These are phyloP conservation scores for Siphamia tubifer DNA, from an alignment of 2,113 vertebrate species.

Conservation along the genomic window DNA sequence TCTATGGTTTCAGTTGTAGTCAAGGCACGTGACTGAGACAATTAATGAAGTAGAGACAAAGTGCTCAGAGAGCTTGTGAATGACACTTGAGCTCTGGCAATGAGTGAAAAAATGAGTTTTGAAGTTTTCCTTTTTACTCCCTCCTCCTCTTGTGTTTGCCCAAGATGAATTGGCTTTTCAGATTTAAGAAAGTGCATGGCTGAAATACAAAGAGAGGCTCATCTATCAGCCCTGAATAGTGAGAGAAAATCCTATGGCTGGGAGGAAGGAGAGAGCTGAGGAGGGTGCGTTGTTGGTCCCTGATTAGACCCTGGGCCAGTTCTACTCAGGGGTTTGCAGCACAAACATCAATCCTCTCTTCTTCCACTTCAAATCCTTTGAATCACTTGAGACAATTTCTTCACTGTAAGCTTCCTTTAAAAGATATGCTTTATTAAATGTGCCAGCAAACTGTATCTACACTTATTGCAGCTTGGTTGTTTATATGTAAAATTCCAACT, in stretches of 20 bases:
- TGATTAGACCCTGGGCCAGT: constrained; percentile 79
- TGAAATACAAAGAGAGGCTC: constrained; percentile 81
- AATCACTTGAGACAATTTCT: constrained; percentile 76
- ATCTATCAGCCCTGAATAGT: constrained; percentile 81
- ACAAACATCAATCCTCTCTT: constrained; percentile 76
- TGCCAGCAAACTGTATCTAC: constrained; percentile 30
- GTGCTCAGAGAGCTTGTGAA: constrained; percentile 68
- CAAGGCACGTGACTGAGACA: constrained; percentile 60
- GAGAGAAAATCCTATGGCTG: constrained; percentile 77
- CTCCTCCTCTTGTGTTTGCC: constrained; percentile 58
- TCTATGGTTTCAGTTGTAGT: constrained; percentile 44
- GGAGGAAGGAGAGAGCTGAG: constrained; percentile 11
- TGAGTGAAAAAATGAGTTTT: constrained; percentile 55
- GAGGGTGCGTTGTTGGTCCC: constrained; percentile 64
- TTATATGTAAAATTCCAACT: constrained; percentile 49
- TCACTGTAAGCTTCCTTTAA: constrained; percentile 61
- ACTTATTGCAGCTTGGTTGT: constrained; percentile 43
- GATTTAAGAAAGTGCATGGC: constrained; percentile 80
- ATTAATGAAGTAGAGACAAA: constrained; percentile 70
- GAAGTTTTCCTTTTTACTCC: constrained; percentile 62
- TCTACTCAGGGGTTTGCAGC: constrained; percentile 56
- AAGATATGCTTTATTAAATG: constrained; percentile 61
- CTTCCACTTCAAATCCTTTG: constrained; percentile 71
- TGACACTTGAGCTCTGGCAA: constrained; percentile 67
- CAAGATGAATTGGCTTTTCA: constrained; percentile 83